Evolutionary conservation across 2,888 invertebrate species (phyloP).

Genomic region (Chesias legatella): DNA sequence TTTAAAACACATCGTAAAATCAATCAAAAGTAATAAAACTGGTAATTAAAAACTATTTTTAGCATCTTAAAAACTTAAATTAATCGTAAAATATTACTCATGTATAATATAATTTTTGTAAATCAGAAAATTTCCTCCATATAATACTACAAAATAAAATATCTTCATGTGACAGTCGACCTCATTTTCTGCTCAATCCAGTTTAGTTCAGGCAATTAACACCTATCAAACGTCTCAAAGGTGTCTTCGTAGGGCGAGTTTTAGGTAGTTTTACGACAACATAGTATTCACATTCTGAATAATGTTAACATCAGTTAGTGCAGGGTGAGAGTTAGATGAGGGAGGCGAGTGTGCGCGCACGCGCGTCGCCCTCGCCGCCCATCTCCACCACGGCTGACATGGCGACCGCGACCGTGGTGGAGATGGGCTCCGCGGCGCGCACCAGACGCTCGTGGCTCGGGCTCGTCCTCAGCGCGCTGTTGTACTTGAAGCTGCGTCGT

Average conservation of each 20-base stretch:
- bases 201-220: too few species aligned
- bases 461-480: conserved; percentile 69
- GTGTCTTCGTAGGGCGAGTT: too few species aligned
- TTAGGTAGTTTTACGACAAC: too few species aligned
- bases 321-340: conserved; percentile 47
- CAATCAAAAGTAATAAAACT: conserved; percentile 18
- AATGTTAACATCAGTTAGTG: background rate
- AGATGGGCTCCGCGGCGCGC: conserved; percentile 82
- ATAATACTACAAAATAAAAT: too few species aligned
- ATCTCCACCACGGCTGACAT: conserved; percentile 66
- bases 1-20: conserved; percentile 21
- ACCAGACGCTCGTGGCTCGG: conserved; percentile 82
- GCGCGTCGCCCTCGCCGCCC: conserved; percentile 47
- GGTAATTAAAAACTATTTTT: conserved; percentile 10
- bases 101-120: conserved; percentile 1
- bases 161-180: background rate
- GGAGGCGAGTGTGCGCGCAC: conserved; percentile 57
- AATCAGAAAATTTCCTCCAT: background rate
- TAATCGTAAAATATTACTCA: conserved; percentile 7
- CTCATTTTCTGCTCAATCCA: too few species aligned
- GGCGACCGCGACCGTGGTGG: conserved; percentile 66
- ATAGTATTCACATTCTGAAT: too few species aligned
- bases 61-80: conserved; percentile 2
- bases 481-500: conserved; percentile 64
- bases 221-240: too few species aligned